Evolutionary conservation across 2,797 vertebrate genomes (phyloP).

Genomic region (Rhinatrema bivittatum): DNA sequence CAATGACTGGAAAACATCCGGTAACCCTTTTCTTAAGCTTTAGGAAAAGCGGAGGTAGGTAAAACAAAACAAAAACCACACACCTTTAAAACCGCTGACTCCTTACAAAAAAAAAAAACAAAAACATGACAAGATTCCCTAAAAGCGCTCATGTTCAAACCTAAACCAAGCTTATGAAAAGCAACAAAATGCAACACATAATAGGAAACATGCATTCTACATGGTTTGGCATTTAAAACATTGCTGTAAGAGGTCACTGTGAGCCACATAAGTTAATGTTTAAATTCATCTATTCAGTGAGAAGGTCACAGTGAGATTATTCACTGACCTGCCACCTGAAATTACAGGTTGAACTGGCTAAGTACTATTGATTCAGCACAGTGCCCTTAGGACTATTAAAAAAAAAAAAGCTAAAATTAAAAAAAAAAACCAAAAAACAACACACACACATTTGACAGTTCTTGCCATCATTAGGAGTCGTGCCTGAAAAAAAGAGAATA

Average conservation of each 20-base stretch:
- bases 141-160: no score
- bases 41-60: no score
- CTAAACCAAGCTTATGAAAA: no score
- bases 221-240: no score
- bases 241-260: slow-evolving; percentile 2
- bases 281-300: slow-evolving; percentile 6
- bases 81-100: no score
- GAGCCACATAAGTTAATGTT: slow-evolving; percentile 11
- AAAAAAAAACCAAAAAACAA: not conserved
- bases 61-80: no score
- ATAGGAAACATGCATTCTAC: not conserved
- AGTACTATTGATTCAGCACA: slow-evolving; percentile 2
- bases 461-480: not conserved
- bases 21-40: no score
- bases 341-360: not conserved
- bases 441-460: not conserved
- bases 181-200: not conserved
- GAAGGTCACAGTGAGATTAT: not conserved
- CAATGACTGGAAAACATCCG: no score
- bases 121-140: no score
- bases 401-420: not conserved
- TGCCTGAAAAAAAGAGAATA: not conserved
- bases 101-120: no score
- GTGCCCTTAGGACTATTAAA: not conserved
- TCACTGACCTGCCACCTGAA: not conserved